Evolutionary conservation across 2,797 vertebrate species (phyloP), one percentile per base, ranked within the genome.

Genomic region (Telmatherina bonti): DNA sequence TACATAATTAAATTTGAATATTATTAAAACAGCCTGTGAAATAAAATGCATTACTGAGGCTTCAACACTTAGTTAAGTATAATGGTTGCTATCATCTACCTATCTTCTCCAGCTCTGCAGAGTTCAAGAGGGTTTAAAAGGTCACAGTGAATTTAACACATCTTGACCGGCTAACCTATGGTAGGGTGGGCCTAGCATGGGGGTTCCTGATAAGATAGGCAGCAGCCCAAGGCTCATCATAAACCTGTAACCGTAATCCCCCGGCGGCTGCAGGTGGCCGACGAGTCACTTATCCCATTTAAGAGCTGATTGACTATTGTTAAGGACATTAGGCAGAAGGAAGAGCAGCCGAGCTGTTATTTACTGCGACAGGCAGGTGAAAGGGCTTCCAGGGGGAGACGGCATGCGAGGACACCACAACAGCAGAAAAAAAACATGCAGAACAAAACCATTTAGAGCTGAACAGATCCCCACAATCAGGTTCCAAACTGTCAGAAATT

Each of bases 211-310:
- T 13, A 30, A 43, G 65, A 15, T 15, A 18, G 13, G 35, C 26
- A 54, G 29, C 72, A 63, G 27, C 62, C 78, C 62, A 30, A 41
- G 72, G 72, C 26, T 58, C 0, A 67, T 67, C 45, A 57, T 82
- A 75, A 82, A 78, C 53, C 76, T 60, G 57, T 61, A 53, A 67
- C 56, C 20, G 60, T 89, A 90, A 88, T 88, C 85, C 76, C 31
- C 20, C 56, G 20, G 67, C 27, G 57, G 67, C 70, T 75, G 68
- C 83, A 86, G 81, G 74, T 86, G 82, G 74, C 73, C 67, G 49
- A 27, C 67, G 22, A 52, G 62, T 7, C 31, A 62, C 76, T 91
- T 70, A 90, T 87, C 88, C 78, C 76, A 88, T 70, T 89, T 82
- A 83, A 78, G 61, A 82, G 43, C 62, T 53, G 55, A 87, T 29